Base-by-base conservation (phyloP, 2,797 vertebrate genomes). In the Denticeps clupeoides region DNA sequence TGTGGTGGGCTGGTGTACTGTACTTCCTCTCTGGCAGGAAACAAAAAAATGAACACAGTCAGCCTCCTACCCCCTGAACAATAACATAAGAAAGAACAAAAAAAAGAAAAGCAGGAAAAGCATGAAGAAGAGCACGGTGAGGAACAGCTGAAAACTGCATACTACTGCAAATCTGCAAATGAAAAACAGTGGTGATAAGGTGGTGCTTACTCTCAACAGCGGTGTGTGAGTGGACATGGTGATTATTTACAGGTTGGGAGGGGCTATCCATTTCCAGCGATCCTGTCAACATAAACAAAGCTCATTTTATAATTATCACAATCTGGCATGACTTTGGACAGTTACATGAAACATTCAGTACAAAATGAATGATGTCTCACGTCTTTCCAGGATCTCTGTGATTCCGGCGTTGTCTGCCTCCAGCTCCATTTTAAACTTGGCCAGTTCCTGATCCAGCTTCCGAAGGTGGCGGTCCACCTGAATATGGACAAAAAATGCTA, bases 361-460 rank as follows among this genome's bases (percentile, higher is more conserved):
- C 27, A 8, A 27, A 9, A 25, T 7, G 10, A 9, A 10, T 27
- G 25, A 2, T 25, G 63, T 85, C 91, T 81, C 74, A 99, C 95
- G 80, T 80, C 93, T 88, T 79, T 99, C 95, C 70, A 99, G 61
- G 78, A 99, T 85, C 80, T 99, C 95, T 0, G 95, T 99, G 78
- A 99, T 99, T 54, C 95, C 95, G 44, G 95, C 95, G 55, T 99
- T 98, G 78, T 99, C 95, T 2, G 95, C 95, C 81, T 99, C 95
- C 66, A 99, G 84, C 69, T 98, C 93, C 95, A 99, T 99, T 84
- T 99, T 99, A 65, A 99, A 99, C 68, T 99, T 99, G 55, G 92
- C 92, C 1, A 99, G 79, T 62, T 99, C 95, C 72, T 99, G 95
- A 78, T 99, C 95, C 77, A 99, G 52, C 71, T 99, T 99, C 59